phyloP scores from a whole-genome alignment of 2,113 vertebrate genomes.

The Porphyrio hochstetteri region DNA sequence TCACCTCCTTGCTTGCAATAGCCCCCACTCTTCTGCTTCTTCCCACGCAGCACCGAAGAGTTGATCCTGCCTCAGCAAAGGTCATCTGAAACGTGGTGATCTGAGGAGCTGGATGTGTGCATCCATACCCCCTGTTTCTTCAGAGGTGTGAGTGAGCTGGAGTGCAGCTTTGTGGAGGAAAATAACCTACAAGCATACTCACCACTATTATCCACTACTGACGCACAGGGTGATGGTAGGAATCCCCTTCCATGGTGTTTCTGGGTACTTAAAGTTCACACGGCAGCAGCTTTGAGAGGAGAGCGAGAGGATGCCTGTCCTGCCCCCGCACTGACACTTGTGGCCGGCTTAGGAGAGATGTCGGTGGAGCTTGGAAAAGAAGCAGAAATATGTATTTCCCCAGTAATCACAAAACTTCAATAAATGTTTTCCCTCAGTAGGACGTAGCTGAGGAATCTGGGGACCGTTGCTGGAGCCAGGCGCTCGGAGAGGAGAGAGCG shows the following conservation, averaged over 20 bases:
- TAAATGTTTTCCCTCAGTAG: constrained; percentile 74
- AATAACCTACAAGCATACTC: not conserved
- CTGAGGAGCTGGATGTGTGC: not conserved
- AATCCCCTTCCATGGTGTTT: not conserved
- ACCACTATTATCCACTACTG: accelerated
- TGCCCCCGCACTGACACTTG: not conserved
- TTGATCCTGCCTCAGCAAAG: not conserved
- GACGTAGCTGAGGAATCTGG: constrained; percentile 65
- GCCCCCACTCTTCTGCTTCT: not conserved
- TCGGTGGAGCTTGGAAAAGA: constrained; percentile 42
- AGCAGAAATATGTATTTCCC: constrained; percentile 67
- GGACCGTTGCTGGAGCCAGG: constrained; percentile 46
- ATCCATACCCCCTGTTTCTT: not conserved
- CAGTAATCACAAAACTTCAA: constrained; percentile 66
- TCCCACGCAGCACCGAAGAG: not conserved
- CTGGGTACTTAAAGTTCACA: not conserved
- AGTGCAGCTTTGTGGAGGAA: not conserved
- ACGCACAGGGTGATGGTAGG: not conserved
- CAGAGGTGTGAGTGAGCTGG: not conserved
- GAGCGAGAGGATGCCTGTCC: not conserved
- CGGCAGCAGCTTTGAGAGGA: not conserved
- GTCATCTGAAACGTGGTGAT: accelerated
- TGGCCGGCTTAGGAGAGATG: constrained; percentile 17
- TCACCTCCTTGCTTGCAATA: not conserved
- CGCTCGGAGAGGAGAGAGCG: constrained; percentile 38